Conservation (phyloP, 2,113 vertebrate genomes). For the Lepus americanus region DNA sequence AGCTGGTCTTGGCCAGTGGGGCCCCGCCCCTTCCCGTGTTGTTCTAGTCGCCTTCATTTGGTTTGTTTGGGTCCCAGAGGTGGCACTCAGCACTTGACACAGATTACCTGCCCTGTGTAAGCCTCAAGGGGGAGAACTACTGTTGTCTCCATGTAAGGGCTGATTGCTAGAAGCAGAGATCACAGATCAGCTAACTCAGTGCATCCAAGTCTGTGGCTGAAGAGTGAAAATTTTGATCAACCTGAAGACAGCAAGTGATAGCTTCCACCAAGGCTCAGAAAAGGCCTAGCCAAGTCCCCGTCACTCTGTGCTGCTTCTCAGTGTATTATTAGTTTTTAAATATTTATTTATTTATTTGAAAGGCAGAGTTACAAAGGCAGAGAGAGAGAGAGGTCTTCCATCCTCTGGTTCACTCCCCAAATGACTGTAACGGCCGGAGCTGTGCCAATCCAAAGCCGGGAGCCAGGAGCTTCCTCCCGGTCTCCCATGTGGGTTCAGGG, state of each 20-base stretch:
- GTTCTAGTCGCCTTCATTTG: neutral
- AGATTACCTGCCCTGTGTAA: neutral
- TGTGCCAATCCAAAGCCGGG: no score
- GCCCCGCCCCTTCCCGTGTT: accelerated
- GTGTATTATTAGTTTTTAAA: neutral
- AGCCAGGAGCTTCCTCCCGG: no score
- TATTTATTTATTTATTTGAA: no score
- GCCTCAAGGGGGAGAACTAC: neutral
- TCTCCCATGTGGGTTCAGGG: no score
- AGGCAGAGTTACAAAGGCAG: no score
- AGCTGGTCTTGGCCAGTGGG: neutral
- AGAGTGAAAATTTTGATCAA: neutral
- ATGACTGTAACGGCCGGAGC: no score
- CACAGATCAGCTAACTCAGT: neutral
- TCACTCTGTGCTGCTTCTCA: neutral
- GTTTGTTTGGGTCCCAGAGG: neutral
- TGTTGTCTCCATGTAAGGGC: neutral
- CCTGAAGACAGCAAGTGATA: neutral
- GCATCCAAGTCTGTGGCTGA: no score
- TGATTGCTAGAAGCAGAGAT: neutral
- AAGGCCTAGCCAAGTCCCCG: neutral
- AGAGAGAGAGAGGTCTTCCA: no score
- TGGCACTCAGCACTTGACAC: neutral
- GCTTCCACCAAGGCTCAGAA: neutral
- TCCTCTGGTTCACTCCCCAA: no score